phyloP scores from a whole-genome alignment of 2,113 vertebrate genomes.

The Anoplopoma fimbria region DNA sequence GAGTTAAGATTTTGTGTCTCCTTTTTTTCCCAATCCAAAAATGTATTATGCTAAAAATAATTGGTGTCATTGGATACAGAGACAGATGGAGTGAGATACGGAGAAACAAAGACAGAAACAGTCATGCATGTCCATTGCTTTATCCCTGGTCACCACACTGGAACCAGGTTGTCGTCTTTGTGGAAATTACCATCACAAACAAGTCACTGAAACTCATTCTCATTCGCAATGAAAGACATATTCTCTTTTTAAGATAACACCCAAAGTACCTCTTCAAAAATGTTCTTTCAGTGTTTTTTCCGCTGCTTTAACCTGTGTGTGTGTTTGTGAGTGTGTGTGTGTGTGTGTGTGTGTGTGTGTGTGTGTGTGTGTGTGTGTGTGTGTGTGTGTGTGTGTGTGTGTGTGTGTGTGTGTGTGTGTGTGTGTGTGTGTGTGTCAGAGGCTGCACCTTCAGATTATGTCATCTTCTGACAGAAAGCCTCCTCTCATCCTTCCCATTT shows the following conservation, averaged over 20 bases:
- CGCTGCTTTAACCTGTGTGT: constrained; percentile 27
- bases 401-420: constrained; percentile 24
- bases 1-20: neutral
- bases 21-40: neutral
- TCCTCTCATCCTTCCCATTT: constrained; percentile 55
- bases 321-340: constrained; percentile 18
- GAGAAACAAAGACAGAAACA: constrained; percentile 45
- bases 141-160: constrained; percentile 43
- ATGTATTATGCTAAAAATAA: neutral
- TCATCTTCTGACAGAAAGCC: constrained; percentile 65
- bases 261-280: constrained; percentile 41
- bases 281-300: constrained; percentile 40
- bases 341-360: constrained; percentile 16
- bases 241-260: constrained; percentile 60
- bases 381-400: no score
- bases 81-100: constrained; percentile 52
- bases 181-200: constrained; percentile 57
- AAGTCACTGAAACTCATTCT: constrained; percentile 29
- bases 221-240: constrained; percentile 44
- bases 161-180: constrained; percentile 49
- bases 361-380: constrained; percentile 4
- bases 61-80: constrained; percentile 14
- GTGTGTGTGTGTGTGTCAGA: constrained; percentile 11
- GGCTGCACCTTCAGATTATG: constrained; percentile 61
- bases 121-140: constrained; percentile 43